These are phyloP conservation scores for Drosophila emarginata DNA, from an alignment of 2,888 invertebrate genomes.

Conservation along the genomic window DNA sequence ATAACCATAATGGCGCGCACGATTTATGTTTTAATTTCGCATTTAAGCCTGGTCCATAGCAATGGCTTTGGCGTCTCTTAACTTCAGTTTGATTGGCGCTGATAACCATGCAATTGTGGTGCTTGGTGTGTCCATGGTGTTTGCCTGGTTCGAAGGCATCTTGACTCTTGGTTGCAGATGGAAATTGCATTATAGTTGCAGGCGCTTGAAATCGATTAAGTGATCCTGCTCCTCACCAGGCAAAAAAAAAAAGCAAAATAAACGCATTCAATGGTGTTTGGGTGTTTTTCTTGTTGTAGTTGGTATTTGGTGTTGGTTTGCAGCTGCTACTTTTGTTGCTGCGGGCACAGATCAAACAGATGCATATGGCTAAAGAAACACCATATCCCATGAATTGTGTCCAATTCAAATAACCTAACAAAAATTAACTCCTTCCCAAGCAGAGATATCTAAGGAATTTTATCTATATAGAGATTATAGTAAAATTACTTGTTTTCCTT, in stretches of 20 bases:
- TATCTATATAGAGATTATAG: too few relatives aligned
- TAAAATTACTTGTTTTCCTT: too few relatives aligned
- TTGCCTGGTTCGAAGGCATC: not conserved
- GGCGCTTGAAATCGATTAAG: slow-evolving; percentile 76
- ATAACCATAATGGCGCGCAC: slow-evolving; percentile 80
- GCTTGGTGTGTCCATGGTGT: slow-evolving; percentile 19
- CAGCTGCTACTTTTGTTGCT: slow-evolving; percentile 13
- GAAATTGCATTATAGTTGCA: slow-evolving; percentile 63
- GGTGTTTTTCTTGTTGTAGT: not conserved
- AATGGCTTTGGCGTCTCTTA: slow-evolving; percentile 48
- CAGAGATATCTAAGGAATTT: too few relatives aligned
- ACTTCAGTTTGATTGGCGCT: slow-evolving; percentile 74
- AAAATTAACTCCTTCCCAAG: not conserved
- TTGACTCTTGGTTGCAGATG: slow-evolving; percentile 27
- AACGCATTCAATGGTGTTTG: slow-evolving; percentile 3
- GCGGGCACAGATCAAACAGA: slow-evolving; percentile 4
- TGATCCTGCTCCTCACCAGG: slow-evolving; percentile 75
- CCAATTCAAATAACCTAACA: not conserved
- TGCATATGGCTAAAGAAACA: not conserved
- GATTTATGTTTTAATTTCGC: slow-evolving; percentile 81
- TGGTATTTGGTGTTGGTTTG: slow-evolving; percentile 12
- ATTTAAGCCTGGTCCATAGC: slow-evolving; percentile 56
- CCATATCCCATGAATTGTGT: not conserved
- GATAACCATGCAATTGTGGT: slow-evolving; percentile 71
- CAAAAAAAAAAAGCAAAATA: not conserved